Conservation (phyloP, 2,888 invertebrate species). For the Beris chalybata region DNA sequence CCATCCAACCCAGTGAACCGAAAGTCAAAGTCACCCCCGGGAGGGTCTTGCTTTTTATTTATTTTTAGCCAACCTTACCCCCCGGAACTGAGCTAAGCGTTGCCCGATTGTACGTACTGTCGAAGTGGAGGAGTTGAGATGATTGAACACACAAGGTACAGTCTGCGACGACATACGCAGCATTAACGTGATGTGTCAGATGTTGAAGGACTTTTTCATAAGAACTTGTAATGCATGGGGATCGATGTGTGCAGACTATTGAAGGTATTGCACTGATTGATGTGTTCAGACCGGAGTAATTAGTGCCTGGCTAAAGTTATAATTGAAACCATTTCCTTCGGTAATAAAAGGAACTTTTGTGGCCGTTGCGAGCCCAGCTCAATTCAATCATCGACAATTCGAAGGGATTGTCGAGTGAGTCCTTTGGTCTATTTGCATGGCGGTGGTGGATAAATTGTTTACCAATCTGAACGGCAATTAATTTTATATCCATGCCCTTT, state of each 20-base stretch:
- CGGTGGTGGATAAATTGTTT: too few relatives aligned
- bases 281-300: constrained; percentile 22
- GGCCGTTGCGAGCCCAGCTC: too few relatives aligned
- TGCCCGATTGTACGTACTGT: not conserved
- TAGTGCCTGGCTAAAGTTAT: constrained; percentile 11
- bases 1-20: too few relatives aligned
- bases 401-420: too few relatives aligned
- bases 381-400: too few relatives aligned
- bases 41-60: too few relatives aligned
- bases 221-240: not conserved
- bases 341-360: too few relatives aligned
- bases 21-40: too few relatives aligned
- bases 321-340: too few relatives aligned
- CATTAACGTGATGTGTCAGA: constrained; percentile 28
- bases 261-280: constrained; percentile 26
- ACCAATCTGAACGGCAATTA: too few relatives aligned
- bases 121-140: constrained; percentile 6
- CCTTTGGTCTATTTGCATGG: too few relatives aligned
- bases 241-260: not conserved
- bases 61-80: not conserved
- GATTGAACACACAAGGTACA: constrained; percentile 25
- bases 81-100: not conserved
- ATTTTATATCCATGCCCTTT: too few relatives aligned
- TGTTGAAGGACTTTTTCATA: constrained; percentile 27
- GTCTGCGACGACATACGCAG: not conserved